Base-by-base conservation (phyloP, 2,888 invertebrate species). In the Drosophila imparisetae region DNA sequence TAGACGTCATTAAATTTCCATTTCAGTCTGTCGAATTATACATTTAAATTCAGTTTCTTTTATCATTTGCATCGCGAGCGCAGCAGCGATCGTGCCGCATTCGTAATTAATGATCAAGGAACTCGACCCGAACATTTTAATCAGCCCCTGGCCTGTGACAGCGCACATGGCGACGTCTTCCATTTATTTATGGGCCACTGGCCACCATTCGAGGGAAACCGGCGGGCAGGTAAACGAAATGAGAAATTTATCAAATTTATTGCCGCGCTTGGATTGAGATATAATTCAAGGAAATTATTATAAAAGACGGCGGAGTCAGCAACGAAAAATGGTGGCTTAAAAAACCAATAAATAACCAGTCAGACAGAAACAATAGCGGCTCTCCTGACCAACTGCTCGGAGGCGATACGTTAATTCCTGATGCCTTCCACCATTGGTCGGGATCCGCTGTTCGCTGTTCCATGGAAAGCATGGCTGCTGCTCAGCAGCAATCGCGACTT, bases 281-380 rank as follows among this genome's bases (percentile, higher is more conserved):
- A 90, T 90, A 90, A 90, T 87, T 90, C 88, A 90, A 82, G 75
- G 89, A 83, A 88, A 76, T 88, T 86, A 76, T 88, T 86, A 86
- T 75, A 88, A 77, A 15, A 80, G 81, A 68, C 67, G 65, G 67
- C 73, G 61, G 75, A 65, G 45, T 24, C 21, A 45, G 45, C 24
- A 24, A 45, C 45, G 15, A 40, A 59, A 85, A 85, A 86, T 81
- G 86, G 83, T 65, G 83, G 78, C 84, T 86, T 85, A 75, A 83
- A 87, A 84, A 85, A 74, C 64, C 49, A 77, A 88, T 88, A 85
- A 85, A 85, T 79, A 75, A 85, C 50, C 49, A 38, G 69, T 48
- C 61, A 70, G 67, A 82, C 74, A 82, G 76, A 81, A 75, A 87
- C 68, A 79, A 72, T 76, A 58, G 82, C 50, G 32, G 60, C 48